Conservation (phyloP, 2,888 invertebrate genomes). For the Cheilosia urbana region DNA sequence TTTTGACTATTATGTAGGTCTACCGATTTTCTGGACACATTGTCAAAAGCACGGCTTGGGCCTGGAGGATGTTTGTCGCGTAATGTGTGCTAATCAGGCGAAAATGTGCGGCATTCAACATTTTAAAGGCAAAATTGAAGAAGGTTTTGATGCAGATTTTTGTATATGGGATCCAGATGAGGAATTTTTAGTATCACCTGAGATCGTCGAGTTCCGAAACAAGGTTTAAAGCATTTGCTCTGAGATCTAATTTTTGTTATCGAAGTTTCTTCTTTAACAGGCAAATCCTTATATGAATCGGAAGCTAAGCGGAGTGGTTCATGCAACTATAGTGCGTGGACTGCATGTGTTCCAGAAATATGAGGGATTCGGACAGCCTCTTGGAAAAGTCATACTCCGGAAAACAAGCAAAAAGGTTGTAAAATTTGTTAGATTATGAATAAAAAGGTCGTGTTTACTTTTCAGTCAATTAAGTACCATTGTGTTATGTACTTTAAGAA, state of each 20-base stretch:
- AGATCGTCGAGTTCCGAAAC: constrained; percentile 88
- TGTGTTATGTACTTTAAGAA: no score
- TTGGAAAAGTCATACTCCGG: constrained; percentile 82
- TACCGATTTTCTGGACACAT: constrained; percentile 89
- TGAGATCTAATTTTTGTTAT: neutral
- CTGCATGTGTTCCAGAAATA: constrained; percentile 85
- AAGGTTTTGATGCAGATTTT: constrained; percentile 89
- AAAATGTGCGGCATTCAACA: constrained; percentile 86
- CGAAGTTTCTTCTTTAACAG: constrained; percentile 80
- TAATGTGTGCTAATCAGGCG: constrained; percentile 87
- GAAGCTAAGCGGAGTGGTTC: constrained; percentile 86
- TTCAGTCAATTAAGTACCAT: no score
- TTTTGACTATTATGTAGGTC: constrained; percentile 83
- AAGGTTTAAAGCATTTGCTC: constrained; percentile 85
- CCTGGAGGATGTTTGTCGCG: constrained; percentile 85
- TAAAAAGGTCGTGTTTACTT: neutral
- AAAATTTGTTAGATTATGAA: constrained; percentile 80
- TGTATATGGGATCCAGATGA: constrained; percentile 89
- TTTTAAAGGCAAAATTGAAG: constrained; percentile 86
- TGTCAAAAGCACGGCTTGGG: constrained; percentile 85
- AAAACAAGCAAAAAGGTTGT: constrained; percentile 81
- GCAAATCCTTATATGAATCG: constrained; percentile 88
- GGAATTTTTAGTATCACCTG: constrained; percentile 85
- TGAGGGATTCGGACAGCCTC: constrained; percentile 82
- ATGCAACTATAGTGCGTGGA: constrained; percentile 88